Percentiles rank a stretch among this genome's conserved stretches.
Evolutionary conservation across 2,888 invertebrate genomes (phyloP).

Genomic region (Amblyjoppa proteus): DNA sequence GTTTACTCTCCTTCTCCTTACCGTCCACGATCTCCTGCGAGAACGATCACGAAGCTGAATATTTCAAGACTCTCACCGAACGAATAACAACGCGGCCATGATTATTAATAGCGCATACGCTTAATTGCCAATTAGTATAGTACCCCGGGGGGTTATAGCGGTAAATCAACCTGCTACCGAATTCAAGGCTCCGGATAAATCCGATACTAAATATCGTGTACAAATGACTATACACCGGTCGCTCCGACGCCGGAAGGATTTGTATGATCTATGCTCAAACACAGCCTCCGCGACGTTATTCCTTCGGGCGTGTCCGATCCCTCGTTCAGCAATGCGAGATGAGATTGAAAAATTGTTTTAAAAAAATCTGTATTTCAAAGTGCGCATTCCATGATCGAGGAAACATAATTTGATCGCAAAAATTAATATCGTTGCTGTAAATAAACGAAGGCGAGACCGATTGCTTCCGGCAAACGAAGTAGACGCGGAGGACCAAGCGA

Average conservation of each 20-base stretch:
- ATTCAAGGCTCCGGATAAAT: constrained; percentile 43
- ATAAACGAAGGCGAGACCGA: too few species aligned
- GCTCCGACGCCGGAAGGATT: constrained; percentile 1
- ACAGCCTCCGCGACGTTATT: background rate
- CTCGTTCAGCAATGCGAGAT: background rate
- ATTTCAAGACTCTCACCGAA: constrained; percentile 62
- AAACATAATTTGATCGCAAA: background rate
- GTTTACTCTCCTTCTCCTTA: constrained; percentile 34
- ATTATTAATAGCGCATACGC: constrained; percentile 69
- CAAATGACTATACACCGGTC: constrained; percentile 8
- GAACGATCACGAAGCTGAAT: constrained; percentile 68
- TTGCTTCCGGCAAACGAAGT: too few species aligned
- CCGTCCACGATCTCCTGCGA: constrained; percentile 46
- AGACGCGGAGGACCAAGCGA: too few species aligned
- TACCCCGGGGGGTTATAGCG: constrained; percentile 31
- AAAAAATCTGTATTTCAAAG: background rate
- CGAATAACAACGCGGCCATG: constrained; percentile 65
- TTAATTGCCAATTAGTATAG: constrained; percentile 68
- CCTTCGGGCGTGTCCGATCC: background rate
- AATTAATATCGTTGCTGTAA: too few species aligned
- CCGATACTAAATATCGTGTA: constrained; percentile 13
- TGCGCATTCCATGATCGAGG: background rate
- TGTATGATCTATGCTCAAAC: constrained; percentile 7
- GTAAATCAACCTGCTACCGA: constrained; percentile 61
- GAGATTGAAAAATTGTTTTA: background rate